phyloP scores from a whole-genome alignment of 64 coral and sea anemone genomes.

The Montipora foliosa region DNA sequence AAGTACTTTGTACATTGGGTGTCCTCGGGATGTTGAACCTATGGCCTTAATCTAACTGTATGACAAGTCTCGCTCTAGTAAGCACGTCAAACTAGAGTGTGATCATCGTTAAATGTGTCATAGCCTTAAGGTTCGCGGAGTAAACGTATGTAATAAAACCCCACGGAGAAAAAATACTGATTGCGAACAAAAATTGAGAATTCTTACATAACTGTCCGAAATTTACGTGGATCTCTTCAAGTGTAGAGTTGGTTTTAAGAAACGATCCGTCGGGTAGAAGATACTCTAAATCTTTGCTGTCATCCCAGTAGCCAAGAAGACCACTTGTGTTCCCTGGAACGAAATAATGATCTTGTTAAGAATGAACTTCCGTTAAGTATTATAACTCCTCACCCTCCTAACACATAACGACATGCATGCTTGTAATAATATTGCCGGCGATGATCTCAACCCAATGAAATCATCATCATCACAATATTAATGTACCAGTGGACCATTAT shows the following conservation, averaged over 20 bases:
- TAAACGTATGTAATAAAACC: no score
- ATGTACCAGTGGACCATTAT: no score
- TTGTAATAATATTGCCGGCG: no score
- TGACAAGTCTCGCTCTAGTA: no score
- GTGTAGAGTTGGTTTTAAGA: constrained; percentile 43
- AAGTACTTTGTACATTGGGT: not conserved
- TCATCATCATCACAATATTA: no score
- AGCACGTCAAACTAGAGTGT: no score
- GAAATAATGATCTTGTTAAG: not conserved
- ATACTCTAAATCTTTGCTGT: constrained; percentile 55
- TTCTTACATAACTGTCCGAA: constrained; percentile 83
- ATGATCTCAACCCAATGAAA: no score
- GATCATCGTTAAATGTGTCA: no score
- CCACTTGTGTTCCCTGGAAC: constrained; percentile 75
- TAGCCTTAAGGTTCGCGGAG: not conserved
- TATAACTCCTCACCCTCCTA: no score
- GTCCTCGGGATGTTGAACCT: no score
- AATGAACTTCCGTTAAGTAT: not conserved
- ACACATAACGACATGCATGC: no score
- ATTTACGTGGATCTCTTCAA: constrained; percentile 61
- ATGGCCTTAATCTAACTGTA: no score
- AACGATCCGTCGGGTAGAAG: constrained; percentile 72
- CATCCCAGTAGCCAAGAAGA: constrained; percentile 80
- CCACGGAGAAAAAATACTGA: not conserved
- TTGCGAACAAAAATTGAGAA: not conserved